Evolutionary conservation across 1,140 invertebrate genomes (phyloP).

Genomic region (Acromyrmex echinatior): DNA sequence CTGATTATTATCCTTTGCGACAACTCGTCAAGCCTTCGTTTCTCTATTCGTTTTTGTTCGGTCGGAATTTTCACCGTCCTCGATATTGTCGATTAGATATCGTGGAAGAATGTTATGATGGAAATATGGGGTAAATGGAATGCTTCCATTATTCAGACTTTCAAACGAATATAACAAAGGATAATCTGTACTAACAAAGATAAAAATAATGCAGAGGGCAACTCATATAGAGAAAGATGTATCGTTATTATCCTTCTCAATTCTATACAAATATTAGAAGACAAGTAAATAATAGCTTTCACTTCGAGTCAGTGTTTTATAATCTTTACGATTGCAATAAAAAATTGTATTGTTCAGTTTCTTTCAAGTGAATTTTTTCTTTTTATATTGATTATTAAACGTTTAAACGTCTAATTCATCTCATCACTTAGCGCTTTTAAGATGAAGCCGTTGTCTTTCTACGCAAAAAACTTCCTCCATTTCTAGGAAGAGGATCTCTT

Average conservation of each 20-base stretch:
- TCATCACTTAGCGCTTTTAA: conserved; percentile 33
- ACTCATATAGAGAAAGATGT: neutral
- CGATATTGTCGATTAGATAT: neutral
- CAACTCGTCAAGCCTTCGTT: neutral
- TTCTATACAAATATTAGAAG: conserved; percentile 21
- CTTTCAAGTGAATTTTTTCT: conserved; percentile 9
- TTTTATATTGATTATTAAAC: conserved; percentile 10
- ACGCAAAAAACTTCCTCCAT: conserved; percentile 2
- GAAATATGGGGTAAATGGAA: neutral
- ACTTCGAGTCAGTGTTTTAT: conserved; percentile 14
- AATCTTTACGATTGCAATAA: neutral
- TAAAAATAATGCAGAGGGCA: neutral
- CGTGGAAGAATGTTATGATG: neutral
- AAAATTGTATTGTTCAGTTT: neutral
- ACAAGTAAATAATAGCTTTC: conserved; percentile 10
- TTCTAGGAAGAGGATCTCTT: conserved; percentile 58
- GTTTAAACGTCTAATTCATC: conserved; percentile 32
- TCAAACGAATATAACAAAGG: neutral
- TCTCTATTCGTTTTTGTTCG: neutral
- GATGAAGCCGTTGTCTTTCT: neutral
- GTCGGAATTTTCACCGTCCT: neutral
- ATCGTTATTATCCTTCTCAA: neutral
- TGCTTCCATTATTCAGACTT: neutral
- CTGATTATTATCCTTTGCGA: conserved; percentile 13
- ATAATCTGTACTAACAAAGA: neutral